Evolutionary conservation across 2,888 invertebrate genomes (phyloP), one percentile per base, ranked within the genome.

Genomic region (Tricholauxania praeusta): DNA sequence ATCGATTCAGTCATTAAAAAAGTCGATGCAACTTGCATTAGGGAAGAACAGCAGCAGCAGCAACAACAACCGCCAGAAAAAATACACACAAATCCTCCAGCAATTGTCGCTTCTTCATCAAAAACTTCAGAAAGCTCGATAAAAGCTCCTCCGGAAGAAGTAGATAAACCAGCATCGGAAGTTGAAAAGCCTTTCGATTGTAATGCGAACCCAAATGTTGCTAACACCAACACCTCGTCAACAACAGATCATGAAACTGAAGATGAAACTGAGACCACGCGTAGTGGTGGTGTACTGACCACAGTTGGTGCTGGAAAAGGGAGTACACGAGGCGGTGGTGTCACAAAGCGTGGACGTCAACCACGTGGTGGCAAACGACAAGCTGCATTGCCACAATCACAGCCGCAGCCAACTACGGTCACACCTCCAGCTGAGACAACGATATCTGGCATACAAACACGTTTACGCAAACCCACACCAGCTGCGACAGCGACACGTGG

Each of bases 1-100:
- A 93, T 94, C 77, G 94, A 94, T 78, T 94, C 94, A 22, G 94
- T 94, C 2, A 94, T 94, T 75, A 94, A 94, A 85, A 93, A 93
- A 80, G 92, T 93, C 0, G 93, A 93, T 22, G 63, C 76, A 12
- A 73, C 75, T 55, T 76, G 74, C 52, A 71, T 74, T 1, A 73
- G 32, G 10, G 78, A 78, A 47, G 78, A 78, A 12, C 74, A 72
- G 3, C 71, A 65, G 39, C 64, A 64, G 39, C 67, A 62, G 22
- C 72, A 12, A 8, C 71, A 39, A 32, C 71, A 66, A 49, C 68
- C 49, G 17, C 72, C 48, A 60, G 39, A 39, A 39, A 39, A 39
- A 39, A 70, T 51, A 39, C 76, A 8, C 71, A 55, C 1, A 60
- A 64, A 52, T 76, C 74, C 47, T 39, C 39, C 10, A 7, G 8